Percentiles rank a stretch among this genome's conserved stretches.
Evolutionary conservation across 2,888 invertebrate species (phyloP).

Genomic region (Hyles lineata): DNA sequence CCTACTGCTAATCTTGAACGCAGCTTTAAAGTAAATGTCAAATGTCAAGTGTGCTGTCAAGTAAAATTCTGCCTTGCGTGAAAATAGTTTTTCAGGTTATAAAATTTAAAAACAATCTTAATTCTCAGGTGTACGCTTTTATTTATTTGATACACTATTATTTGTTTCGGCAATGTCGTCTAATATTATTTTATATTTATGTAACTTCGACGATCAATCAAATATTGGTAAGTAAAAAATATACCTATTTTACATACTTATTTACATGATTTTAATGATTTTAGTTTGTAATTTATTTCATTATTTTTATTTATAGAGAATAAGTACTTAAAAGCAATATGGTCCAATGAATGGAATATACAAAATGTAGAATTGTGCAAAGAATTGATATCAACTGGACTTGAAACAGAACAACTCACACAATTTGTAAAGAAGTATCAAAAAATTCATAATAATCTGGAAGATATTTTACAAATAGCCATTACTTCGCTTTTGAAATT

Average conservation of each 20-base stretch:
- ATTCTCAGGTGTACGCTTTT: background rate
- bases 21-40: background rate
- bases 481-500: conserved; percentile 89
- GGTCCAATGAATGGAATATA: conserved; percentile 66
- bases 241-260: background rate
- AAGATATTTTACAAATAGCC: conserved; percentile 83
- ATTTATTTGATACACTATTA: background rate
- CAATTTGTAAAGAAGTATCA: conserved; percentile 54
- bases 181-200: conserved; percentile 57
- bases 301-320: conserved; percentile 55
- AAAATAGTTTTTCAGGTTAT: conserved; percentile 25
- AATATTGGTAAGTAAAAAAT: conserved; percentile 53
- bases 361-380: conserved; percentile 58
- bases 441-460: conserved; percentile 48
- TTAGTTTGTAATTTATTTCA: conserved; percentile 5
- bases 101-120: conserved; percentile 4
- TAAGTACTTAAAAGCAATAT: conserved; percentile 58
- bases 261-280: background rate
- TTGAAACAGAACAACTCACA: conserved; percentile 56
- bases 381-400: conserved; percentile 59
- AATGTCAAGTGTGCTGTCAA: background rate
- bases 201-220: conserved; percentile 69
- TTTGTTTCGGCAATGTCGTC: conserved; percentile 40
- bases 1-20: background rate
- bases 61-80: background rate